phyloP scores from a whole-genome alignment of 2,113 vertebrate species.

The Helogale parvula region DNA sequence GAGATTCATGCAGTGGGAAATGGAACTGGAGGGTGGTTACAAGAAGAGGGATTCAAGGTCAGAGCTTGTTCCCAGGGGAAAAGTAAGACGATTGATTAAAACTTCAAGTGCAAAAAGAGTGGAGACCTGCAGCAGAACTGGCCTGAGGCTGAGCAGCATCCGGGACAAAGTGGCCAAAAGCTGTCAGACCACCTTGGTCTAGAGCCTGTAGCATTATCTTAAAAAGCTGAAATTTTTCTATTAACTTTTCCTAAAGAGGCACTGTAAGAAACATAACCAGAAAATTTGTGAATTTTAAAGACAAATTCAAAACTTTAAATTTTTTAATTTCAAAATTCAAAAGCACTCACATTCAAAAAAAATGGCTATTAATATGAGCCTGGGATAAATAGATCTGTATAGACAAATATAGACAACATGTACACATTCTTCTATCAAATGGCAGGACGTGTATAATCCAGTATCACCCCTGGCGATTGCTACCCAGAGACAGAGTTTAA shows the following conservation, averaged over 20 bases:
- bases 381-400: neutral
- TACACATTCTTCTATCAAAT: neutral
- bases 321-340: slow-evolving; percentile 34
- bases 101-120: neutral
- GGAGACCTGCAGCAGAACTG: neutral
- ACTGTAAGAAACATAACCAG: neutral
- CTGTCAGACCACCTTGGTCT: neutral
- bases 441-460: neutral
- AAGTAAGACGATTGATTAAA: neutral
- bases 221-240: neutral
- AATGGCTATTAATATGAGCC: neutral
- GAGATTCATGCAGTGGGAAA: neutral
- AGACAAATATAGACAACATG: neutral
- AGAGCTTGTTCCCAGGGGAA: neutral
- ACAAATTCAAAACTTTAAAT: neutral
- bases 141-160: neutral
- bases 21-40: neutral
- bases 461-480: neutral
- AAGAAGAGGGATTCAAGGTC: neutral
- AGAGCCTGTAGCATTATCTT: neutral
- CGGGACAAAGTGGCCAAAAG: neutral
- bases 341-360: neutral
- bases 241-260: neutral
- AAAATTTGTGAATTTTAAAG: slow-evolving; percentile 13
- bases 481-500: slow-evolving; percentile 20